Evolutionary conservation across 2,113 vertebrate species (phyloP).

Genomic region (Propithecus coquereli): DNA sequence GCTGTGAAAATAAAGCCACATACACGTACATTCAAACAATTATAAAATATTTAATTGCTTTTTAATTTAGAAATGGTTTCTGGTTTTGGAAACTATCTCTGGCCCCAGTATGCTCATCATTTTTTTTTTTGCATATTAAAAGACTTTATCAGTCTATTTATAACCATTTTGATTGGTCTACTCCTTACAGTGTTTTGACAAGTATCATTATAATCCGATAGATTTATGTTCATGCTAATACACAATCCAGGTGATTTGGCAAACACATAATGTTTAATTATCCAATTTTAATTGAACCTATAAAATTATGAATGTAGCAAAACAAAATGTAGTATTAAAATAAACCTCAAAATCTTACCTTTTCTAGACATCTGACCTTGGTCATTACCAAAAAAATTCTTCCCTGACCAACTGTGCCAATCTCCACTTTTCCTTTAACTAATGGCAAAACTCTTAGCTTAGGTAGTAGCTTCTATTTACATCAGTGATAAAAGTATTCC

Average conservation of each 20-base stretch:
- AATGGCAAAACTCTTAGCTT: neutral
- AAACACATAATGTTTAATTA: neutral
- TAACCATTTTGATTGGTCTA: neutral
- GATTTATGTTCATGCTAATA: neutral
- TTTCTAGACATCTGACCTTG: neutral
- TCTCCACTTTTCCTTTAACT: neutral
- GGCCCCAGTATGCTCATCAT: neutral
- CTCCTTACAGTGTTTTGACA: neutral
- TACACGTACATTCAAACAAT: constrained; percentile 1
- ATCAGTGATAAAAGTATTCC: neutral
- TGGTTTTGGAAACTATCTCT: neutral
- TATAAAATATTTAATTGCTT: constrained; percentile 46
- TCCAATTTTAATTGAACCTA: neutral
- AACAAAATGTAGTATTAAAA: neutral
- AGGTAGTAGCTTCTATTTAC: neutral
- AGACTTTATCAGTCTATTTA: neutral
- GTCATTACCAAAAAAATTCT: neutral
- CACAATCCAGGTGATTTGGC: neutral
- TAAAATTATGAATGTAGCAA: neutral
- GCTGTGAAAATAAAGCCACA: constrained; percentile 5
- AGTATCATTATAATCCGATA: neutral
- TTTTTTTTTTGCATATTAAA: neutral
- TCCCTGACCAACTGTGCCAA: neutral
- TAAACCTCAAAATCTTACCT: neutral
- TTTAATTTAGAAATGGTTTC: constrained; percentile 50